Evolutionary conservation across 2,113 vertebrate genomes (phyloP).

Genomic region (Trinectes maculatus): DNA sequence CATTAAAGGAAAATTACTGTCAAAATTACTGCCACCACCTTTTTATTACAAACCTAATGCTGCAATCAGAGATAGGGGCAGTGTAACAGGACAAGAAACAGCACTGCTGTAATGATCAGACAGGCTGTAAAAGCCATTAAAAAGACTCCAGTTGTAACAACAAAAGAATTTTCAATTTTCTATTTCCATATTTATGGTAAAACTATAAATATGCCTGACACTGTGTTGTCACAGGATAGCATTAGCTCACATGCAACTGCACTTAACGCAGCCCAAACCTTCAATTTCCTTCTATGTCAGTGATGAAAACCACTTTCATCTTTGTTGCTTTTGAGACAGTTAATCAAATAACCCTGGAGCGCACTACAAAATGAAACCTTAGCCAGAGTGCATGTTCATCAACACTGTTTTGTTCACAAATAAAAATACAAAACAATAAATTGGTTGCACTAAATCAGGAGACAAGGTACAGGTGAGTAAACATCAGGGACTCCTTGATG

Average conservation of each 20-base stretch:
- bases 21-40: too few species aligned
- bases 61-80: too few species aligned
- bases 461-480: neutral
- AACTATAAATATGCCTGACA: too few species aligned
- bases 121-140: neutral
- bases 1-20: neutral
- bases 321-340: conserved; percentile 9
- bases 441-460: neutral
- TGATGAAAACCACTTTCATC: neutral
- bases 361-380: neutral
- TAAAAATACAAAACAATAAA: neutral
- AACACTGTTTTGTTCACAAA: neutral
- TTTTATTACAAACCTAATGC: too few species aligned
- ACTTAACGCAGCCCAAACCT: neutral
- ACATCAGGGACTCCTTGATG: neutral
- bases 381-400: conserved; percentile 10
- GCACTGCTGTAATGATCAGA: neutral
- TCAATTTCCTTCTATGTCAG: neutral
- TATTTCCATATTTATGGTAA: too few species aligned
- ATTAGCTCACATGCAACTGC: neutral
- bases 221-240: neutral
- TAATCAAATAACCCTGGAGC: neutral
- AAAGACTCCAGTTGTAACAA: neutral
- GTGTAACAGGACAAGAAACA: too few species aligned
- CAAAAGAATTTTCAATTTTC: too few species aligned